Percentiles rank a stretch among this genome's conserved stretches.
Evolutionary conservation across 2,113 vertebrate species (phyloP).

Genomic region (Pyrgilauda ruficollis): DNA sequence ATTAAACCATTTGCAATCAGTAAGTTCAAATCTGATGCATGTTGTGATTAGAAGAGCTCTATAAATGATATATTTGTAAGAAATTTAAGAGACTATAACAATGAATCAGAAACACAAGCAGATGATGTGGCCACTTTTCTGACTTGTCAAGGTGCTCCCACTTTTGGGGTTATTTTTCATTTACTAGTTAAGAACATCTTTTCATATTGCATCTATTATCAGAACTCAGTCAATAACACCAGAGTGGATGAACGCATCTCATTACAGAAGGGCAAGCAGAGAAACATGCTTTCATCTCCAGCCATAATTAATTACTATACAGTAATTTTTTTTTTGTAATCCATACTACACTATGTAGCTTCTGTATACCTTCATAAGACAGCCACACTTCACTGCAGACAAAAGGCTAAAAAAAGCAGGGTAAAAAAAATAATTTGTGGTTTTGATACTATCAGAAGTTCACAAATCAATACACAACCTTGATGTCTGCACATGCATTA

Average conservation of each 20-base stretch:
- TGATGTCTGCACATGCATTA: neutral
- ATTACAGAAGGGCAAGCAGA: neutral
- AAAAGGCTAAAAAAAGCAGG: neutral
- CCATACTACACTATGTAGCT: neutral
- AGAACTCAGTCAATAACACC: neutral
- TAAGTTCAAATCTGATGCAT: neutral
- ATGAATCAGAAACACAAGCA: neutral
- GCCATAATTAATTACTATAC: neutral
- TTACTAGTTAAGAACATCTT: neutral
- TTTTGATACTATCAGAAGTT: neutral
- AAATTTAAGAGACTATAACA: neutral
- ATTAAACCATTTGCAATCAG: neutral
- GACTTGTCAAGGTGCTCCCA: neutral
- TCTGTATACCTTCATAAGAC: neutral
- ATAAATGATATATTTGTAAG: neutral
- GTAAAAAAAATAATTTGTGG: neutral
- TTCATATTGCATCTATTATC: neutral
- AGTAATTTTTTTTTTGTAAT: neutral
- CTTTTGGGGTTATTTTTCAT: rapidly evolving
- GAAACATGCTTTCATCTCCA: neutral
- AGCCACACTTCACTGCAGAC: neutral
- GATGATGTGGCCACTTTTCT: neutral
- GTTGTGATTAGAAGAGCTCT: neutral
- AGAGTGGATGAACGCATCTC: neutral
- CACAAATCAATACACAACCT: neutral